A percentile compares a stretch with the other conserved stretches of the same genome.
These are phyloP conservation scores for Phataginus tricuspis DNA, from an alignment of 2,797 vertebrate species.

Conservation along the genomic window DNA sequence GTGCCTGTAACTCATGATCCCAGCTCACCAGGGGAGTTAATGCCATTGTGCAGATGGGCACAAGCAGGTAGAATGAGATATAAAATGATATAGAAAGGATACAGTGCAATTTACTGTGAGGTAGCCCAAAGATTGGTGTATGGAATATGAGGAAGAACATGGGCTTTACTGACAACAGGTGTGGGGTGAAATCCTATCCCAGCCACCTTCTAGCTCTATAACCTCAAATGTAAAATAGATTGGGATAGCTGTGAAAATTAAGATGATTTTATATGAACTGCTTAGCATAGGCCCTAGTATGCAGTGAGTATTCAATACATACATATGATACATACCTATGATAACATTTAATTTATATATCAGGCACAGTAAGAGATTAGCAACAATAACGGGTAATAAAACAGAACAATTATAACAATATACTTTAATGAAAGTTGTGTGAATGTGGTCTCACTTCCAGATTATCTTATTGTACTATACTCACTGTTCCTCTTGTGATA, in stretches of 20 bases:
- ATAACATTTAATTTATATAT: not conserved
- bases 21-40: not conserved
- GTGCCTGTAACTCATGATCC: not conserved
- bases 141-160: not conserved
- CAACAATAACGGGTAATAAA: not conserved
- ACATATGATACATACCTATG: not conserved
- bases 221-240: not conserved
- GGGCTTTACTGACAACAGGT: not conserved
- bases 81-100: not conserved
- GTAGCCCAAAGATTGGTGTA: not conserved
- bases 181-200: not conserved
- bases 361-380: not conserved
- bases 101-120: not conserved
- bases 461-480: not conserved
- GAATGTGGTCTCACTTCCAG: not conserved
- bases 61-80: not conserved
- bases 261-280: not conserved
- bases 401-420: not conserved
- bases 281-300: not conserved
- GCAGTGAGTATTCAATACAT: not conserved
- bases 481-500: too few species aligned
- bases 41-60: not conserved
- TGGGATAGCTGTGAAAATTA: not conserved
- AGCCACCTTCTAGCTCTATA: not conserved
- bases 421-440: not conserved